Conservation (phyloP, 2,113 vertebrate genomes). For the Triplophysa rosa region DNA sequence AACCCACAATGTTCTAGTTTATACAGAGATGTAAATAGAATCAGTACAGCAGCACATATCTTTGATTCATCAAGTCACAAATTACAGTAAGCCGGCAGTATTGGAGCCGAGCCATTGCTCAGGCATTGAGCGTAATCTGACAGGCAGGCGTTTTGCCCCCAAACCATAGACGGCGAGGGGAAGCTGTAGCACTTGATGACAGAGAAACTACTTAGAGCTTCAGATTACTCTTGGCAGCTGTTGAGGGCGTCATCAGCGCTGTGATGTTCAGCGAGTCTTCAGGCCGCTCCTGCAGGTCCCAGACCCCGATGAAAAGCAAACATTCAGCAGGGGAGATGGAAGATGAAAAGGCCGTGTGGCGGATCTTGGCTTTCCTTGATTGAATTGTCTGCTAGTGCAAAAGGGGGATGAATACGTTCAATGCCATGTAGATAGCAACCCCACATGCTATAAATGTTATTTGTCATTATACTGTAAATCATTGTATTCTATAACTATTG, state of each 20-base stretch:
- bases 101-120: slow-evolving; percentile 67
- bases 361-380: slow-evolving; percentile 62
- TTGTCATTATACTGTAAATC: no score
- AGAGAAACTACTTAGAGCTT: slow-evolving; percentile 63
- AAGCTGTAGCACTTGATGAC: slow-evolving; percentile 50
- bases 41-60: slow-evolving; percentile 68
- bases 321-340: slow-evolving; percentile 60
- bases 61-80: slow-evolving; percentile 69
- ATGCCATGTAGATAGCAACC: slow-evolving; percentile 67
- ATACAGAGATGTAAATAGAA: slow-evolving; percentile 57
- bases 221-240: slow-evolving; percentile 70
- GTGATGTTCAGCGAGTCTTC: slow-evolving; percentile 69
- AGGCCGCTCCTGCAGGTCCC: slow-evolving; percentile 64
- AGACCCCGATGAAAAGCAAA: slow-evolving; percentile 67
- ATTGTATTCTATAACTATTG: no score
- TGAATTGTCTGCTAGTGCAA: slow-evolving; percentile 68
- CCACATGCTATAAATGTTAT: slow-evolving; percentile 69
- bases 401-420: slow-evolving; percentile 67
- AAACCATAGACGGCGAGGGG: slow-evolving; percentile 67
- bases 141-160: slow-evolving; percentile 70
- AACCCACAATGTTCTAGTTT: neutral
- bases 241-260: slow-evolving; percentile 66
- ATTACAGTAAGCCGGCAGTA: slow-evolving; percentile 60
- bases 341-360: slow-evolving; percentile 59
- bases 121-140: slow-evolving; percentile 70